Percentiles rank a stretch among this genome's conserved stretches.
Conservation (phyloP, 2,113 vertebrate species). For the Oplegnathus fasciatus region DNA sequence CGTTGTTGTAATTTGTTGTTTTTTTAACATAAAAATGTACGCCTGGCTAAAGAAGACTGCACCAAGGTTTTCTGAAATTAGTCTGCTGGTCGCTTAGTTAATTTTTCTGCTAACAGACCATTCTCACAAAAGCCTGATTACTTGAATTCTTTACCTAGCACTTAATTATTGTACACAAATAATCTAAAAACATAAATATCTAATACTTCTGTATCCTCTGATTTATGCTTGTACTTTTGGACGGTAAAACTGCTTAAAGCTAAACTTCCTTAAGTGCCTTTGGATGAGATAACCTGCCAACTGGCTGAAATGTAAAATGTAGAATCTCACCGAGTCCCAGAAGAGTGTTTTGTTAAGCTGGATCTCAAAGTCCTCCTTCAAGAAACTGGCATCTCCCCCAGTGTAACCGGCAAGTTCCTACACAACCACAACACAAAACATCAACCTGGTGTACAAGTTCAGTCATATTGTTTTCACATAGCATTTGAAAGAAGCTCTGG, state of each 20-base stretch:
- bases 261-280: neutral
- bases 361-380: conserved; percentile 97
- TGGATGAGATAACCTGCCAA: neutral
- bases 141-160: neutral
- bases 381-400: conserved; percentile 94
- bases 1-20: neutral
- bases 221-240: too few species aligned
- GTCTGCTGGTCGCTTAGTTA: neutral
- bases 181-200: neutral
- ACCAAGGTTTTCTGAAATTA: neutral
- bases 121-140: neutral
- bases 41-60: neutral
- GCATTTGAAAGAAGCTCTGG: neutral
- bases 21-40: neutral
- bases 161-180: neutral
- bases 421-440: neutral
- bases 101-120: neutral
- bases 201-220: neutral
- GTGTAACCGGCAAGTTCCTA: conserved; percentile 96
- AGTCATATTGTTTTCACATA: neutral
- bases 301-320: neutral
- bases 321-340: conserved; percentile 90
- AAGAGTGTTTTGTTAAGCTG: conserved; percentile 91
- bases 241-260: neutral
- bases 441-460: neutral